Conservation (phyloP, 2,797 vertebrate genomes). For the Falco cherrug region DNA sequence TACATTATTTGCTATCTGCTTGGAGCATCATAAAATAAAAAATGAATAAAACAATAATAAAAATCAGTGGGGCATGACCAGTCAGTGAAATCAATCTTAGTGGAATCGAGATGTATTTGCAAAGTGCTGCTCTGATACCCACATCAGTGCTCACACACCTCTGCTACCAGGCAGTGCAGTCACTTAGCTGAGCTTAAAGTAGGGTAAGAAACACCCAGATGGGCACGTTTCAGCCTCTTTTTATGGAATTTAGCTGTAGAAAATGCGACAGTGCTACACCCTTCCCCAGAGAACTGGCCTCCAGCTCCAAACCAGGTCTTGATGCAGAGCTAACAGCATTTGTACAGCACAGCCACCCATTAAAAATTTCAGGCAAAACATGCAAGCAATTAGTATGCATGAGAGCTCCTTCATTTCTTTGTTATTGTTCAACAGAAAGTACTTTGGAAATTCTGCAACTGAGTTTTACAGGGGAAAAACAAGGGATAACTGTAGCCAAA, state of each 20-base stretch:
- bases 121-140: not conserved
- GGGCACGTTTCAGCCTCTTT: not conserved
- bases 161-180: not conserved
- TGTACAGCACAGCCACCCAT: not conserved
- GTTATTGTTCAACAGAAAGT: slow-evolving; percentile 8
- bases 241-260: not conserved
- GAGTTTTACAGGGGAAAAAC: not conserved
- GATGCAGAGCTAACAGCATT: not conserved
- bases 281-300: not conserved
- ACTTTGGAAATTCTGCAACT: slow-evolving; percentile 8
- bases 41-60: not conserved
- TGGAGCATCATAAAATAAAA: not conserved
- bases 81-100: not conserved
- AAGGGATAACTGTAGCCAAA: slow-evolving; percentile 2
- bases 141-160: not conserved
- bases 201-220: not conserved
- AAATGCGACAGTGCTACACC: not conserved
- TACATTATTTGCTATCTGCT: not conserved
- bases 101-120: not conserved
- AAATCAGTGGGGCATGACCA: not conserved
- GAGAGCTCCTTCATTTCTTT: not conserved
- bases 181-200: not conserved
- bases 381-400: slow-evolving; percentile 5
- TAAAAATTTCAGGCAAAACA: slow-evolving; percentile 13
- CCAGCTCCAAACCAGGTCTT: not conserved